phyloP scores from a whole-genome alignment of 2,113 vertebrate species.

The Hymenochirus boettgeri region DNA sequence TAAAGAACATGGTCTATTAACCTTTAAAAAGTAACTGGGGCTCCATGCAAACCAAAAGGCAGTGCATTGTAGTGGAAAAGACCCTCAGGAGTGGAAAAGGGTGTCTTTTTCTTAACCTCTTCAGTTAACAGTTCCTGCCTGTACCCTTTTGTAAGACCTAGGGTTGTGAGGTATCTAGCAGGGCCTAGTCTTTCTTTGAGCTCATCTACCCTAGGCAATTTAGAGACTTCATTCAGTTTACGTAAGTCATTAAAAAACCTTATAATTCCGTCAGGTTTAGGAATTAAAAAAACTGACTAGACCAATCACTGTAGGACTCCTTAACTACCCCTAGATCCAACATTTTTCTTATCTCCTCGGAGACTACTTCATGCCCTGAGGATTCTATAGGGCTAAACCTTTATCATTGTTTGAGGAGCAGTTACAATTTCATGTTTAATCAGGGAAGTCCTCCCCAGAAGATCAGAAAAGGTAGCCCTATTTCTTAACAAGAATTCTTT shows the following conservation, averaged over 20 bases:
- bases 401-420: too few relatives aligned
- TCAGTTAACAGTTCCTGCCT: background rate
- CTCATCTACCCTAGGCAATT: background rate
- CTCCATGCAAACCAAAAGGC: background rate
- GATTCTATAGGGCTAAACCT: background rate
- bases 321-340: background rate
- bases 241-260: slow-evolving; percentile 40
- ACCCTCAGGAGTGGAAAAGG: background rate
- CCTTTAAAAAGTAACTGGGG: background rate
- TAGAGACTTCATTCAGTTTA: slow-evolving; percentile 33
- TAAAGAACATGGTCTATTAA: background rate
- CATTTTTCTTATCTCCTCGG: slow-evolving; percentile 20
- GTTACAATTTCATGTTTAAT: too few relatives aligned
- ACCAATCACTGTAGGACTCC: too few relatives aligned
- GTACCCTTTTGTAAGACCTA: background rate
- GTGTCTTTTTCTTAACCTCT: background rate
- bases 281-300: slow-evolving; percentile 27
- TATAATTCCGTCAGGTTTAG: slow-evolving; percentile 30
- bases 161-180: background rate
- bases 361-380: too few relatives aligned
- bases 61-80: background rate
- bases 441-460: too few relatives aligned
- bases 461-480: too few relatives aligned
- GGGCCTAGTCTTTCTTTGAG: background rate
- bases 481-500: background rate